A percentile compares a stretch with the other conserved stretches of the same genome.
Conservation (phyloP, 2,888 invertebrate species). For the Strigamia maritima region DNA sequence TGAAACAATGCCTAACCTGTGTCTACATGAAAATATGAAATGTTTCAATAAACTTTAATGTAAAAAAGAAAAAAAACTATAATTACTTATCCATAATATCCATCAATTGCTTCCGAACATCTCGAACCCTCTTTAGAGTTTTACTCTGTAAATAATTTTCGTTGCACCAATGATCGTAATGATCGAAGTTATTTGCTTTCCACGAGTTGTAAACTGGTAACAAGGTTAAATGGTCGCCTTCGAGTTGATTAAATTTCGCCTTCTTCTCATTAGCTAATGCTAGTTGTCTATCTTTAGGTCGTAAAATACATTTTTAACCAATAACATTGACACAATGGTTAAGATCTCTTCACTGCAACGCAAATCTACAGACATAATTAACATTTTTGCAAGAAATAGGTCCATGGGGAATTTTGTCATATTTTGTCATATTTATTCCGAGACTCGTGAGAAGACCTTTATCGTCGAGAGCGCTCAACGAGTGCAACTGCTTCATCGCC, state of each 20-base stretch:
- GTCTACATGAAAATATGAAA: conserved; percentile 58
- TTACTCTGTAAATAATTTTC: conserved; percentile 98
- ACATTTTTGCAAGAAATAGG: conserved; percentile 95
- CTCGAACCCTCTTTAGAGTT: conserved; percentile 93
- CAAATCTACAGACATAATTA: conserved; percentile 97
- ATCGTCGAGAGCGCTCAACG: conserved; percentile 92
- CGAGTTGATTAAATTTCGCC: conserved; percentile 97
- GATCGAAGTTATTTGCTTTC: conserved; percentile 99
- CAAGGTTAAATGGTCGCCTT: conserved; percentile 95
- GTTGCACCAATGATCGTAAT: conserved; percentile 98
- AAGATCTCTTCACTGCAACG: conserved; percentile 97
- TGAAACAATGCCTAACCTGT: conserved; percentile 92
- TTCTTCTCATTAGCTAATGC: conserved; percentile 98
- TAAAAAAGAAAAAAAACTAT: conserved; percentile 11
- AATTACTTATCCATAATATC: conserved; percentile 90
- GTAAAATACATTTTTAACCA: conserved; percentile 84
- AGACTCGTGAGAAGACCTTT: conserved; percentile 65
- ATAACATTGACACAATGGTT: conserved; percentile 97
- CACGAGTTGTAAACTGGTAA: conserved; percentile 99
- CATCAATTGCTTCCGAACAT: conserved; percentile 93
- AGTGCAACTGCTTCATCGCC: conserved; percentile 97
- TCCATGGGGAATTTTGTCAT: conserved; percentile 99
- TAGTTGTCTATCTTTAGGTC: conserved; percentile 83
- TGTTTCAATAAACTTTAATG: not conserved
- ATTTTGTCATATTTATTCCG: conserved; percentile 73